Evolutionary conservation across 2,888 invertebrate genomes (phyloP).

Genomic region (Oxyteleia sp.): DNA sequence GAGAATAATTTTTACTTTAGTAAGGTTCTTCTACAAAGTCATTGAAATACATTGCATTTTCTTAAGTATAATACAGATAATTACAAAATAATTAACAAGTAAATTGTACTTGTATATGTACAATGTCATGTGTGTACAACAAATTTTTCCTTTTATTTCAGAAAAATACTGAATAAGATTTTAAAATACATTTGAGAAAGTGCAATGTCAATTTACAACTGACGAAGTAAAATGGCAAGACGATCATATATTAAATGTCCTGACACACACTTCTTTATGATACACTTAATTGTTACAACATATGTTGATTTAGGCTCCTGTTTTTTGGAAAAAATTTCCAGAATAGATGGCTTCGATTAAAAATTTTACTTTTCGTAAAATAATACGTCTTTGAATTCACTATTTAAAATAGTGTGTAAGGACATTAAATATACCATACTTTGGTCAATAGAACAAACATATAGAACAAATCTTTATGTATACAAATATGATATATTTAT

Average conservation of each 20-base stretch:
- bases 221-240: conserved; percentile 3
- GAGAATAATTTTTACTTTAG: no score
- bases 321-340: no score
- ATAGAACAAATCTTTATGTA: conserved; percentile 57
- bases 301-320: no score
- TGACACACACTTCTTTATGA: background rate
- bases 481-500: conserved; percentile 65
- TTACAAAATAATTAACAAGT: no score
- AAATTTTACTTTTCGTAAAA: background rate
- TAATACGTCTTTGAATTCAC: background rate
- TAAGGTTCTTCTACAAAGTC: no score
- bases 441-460: conserved; percentile 27
- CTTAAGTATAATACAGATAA: background rate
- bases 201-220: background rate
- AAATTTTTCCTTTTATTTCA: no score
- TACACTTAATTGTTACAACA: background rate
- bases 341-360: no score
- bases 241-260: background rate
- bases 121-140: no score
- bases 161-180: no score
- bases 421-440: conserved; percentile 33
- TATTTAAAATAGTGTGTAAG: background rate
- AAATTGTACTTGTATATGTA: no score
- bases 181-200: conserved; percentile 2
- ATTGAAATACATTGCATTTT: no score